Percentiles rank a stretch among this genome's conserved stretches.
Conservation (phyloP, 2,888 invertebrate species). For the Linyphia triangularis region DNA sequence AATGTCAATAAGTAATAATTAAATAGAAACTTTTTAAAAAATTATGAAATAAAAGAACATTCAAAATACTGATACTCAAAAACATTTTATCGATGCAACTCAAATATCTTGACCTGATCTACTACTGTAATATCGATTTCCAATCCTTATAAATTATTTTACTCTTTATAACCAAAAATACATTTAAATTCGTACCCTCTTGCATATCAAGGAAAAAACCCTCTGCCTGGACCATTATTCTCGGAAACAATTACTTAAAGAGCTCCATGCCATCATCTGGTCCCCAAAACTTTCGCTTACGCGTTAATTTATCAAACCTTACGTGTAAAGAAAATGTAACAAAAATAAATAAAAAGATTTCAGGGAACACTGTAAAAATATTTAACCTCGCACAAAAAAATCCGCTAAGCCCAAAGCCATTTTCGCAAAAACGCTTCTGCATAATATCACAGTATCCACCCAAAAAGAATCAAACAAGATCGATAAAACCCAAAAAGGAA, state of each 20-base stretch:
- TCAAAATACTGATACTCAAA: too few species aligned
- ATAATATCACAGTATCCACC: conserved; percentile 74
- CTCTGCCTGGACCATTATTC: conserved; percentile 1
- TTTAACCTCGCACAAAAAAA: conserved; percentile 62
- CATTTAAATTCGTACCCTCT: neutral
- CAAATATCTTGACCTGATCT: neutral
- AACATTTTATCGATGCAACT: neutral
- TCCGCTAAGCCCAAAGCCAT: conserved; percentile 66
- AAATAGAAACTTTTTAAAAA: too few species aligned
- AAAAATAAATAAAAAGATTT: conserved; percentile 7
- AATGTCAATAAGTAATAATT: too few species aligned
- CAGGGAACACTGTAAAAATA: conserved; percentile 64
- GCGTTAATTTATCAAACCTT: conserved; percentile 54
- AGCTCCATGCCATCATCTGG: neutral
- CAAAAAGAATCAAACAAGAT: conserved; percentile 54
- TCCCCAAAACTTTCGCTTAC: conserved; percentile 13
- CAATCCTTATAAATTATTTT: neutral
- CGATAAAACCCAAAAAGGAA: conserved; percentile 73
- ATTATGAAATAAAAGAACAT: too few species aligned
- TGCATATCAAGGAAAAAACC: neutral
- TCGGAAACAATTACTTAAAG: neutral
- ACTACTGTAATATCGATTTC: neutral
- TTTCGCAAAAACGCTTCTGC: conserved; percentile 72
- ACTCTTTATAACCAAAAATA: neutral
- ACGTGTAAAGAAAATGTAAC: neutral